Conservation (phyloP, 1,140 invertebrate species). For the Thrips palmi region DNA sequence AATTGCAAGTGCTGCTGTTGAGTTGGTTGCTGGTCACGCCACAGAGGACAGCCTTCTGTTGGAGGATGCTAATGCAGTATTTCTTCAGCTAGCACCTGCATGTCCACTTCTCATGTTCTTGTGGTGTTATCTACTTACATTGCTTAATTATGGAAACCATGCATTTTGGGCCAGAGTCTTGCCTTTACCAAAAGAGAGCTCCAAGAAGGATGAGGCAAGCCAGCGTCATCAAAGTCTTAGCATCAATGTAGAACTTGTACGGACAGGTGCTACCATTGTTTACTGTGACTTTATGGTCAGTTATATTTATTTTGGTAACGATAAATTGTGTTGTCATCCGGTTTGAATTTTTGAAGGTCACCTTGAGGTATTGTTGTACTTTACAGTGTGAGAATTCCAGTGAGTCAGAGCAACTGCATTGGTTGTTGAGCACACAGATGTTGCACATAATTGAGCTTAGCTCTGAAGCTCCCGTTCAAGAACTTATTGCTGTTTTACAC, state of each 20-base stretch:
- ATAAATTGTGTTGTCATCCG: constrained; percentile 19
- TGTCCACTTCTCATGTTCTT: constrained; percentile 43
- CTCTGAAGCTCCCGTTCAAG: constrained; percentile 28
- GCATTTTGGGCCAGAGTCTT: constrained; percentile 40
- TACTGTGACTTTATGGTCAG: constrained; percentile 52
- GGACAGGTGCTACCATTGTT: constrained; percentile 31
- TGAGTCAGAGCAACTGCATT: constrained; percentile 34
- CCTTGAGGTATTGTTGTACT: constrained; percentile 37
- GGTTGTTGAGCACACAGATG: constrained; percentile 33
- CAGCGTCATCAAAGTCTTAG: constrained; percentile 13
- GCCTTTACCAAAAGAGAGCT: constrained; percentile 20
- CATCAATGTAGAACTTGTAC: constrained; percentile 34
- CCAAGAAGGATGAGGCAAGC: constrained; percentile 1
- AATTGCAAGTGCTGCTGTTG: constrained; percentile 36
- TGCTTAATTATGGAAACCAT: constrained; percentile 40
- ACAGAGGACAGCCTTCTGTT: constrained; percentile 22
- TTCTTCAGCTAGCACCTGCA: constrained; percentile 28
- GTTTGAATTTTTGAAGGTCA: constrained; percentile 61
- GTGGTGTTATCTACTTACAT: constrained; percentile 49
- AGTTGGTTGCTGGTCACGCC: constrained; percentile 22
- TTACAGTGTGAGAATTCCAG: constrained; percentile 34
- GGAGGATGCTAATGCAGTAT: constrained; percentile 31
- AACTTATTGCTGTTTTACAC: constrained; percentile 31
- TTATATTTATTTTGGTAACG: constrained; percentile 10
- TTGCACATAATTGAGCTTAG: constrained; percentile 29